Evolutionary conservation across 2,888 invertebrate genomes (phyloP).

Genomic region (Cabera pusaria): DNA sequence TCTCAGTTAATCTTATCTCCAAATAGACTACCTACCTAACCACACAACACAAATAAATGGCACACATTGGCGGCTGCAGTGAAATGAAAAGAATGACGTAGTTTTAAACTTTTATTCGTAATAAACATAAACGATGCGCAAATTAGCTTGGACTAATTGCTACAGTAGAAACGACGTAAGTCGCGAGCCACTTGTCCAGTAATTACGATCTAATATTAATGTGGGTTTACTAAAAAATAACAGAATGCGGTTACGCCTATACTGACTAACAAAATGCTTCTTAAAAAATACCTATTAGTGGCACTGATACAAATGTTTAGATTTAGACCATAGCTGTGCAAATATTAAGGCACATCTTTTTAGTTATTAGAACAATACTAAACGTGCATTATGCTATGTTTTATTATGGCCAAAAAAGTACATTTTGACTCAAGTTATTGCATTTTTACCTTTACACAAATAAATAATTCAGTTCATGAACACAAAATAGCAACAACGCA

Average conservation of each 20-base stretch:
- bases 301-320: slow-evolving; percentile 69
- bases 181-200: slow-evolving; percentile 23
- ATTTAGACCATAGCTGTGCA: slow-evolving; percentile 48
- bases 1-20: too few relatives aligned
- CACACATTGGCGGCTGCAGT: too few relatives aligned
- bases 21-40: too few relatives aligned
- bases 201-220: slow-evolving; percentile 25
- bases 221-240: slow-evolving; percentile 47
- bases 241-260: slow-evolving; percentile 54
- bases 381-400: slow-evolving; percentile 22
- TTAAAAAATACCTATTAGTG: slow-evolving; percentile 56
- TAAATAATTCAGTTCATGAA: slow-evolving; percentile 10
- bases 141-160: slow-evolving; percentile 67
- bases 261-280: slow-evolving; percentile 70
- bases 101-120: slow-evolving; percentile 59
- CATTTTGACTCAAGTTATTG: slow-evolving; percentile 14
- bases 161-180: slow-evolving; percentile 34
- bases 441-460: slow-evolving; percentile 7
- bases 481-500: slow-evolving; percentile 6
- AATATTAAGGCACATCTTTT: slow-evolving; percentile 59
- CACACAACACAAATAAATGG: too few relatives aligned
- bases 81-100: slow-evolving; percentile 5
- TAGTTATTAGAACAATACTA: slow-evolving; percentile 19
- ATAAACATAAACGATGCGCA: slow-evolving; percentile 80
- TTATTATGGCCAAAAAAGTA: slow-evolving; percentile 33